Conservation (phyloP, 1,140 invertebrate genomes). For the Lethrus apterus region DNA sequence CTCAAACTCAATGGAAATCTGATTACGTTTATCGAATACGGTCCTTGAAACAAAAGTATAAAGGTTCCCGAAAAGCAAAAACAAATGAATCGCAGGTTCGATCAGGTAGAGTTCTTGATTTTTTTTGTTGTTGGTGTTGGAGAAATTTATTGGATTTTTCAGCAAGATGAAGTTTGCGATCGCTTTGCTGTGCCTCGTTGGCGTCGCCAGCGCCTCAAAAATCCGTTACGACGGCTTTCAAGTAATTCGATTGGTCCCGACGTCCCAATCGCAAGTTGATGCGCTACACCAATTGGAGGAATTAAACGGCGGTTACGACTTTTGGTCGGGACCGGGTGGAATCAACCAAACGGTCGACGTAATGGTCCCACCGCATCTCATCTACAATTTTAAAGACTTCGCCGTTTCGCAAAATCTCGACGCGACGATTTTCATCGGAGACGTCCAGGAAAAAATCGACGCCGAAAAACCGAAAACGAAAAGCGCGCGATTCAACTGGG, state of each 20-base stretch:
- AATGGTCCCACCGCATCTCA: conserved; percentile 36
- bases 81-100: too few relatives aligned
- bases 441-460: conserved; percentile 38
- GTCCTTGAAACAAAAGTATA: too few relatives aligned
- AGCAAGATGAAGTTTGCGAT: too few relatives aligned
- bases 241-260: conserved; percentile 27
- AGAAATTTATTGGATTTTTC: too few relatives aligned
- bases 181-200: too few relatives aligned
- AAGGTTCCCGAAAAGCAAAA: too few relatives aligned
- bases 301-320: conserved; percentile 18
- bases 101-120: too few relatives aligned
- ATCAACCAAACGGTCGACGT: conserved; percentile 31
- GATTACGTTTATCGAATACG: too few relatives aligned
- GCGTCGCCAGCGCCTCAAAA: too few relatives aligned
- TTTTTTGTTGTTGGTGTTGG: too few relatives aligned
- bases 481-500: neutral
- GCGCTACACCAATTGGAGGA: conserved; percentile 23
- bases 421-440: conserved; percentile 31
- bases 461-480: conserved; percentile 18
- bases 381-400: conserved; percentile 24
- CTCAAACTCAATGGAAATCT: too few relatives aligned
- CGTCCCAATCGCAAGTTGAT: conserved; percentile 18
- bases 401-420: conserved; percentile 23
- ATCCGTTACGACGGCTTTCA: conserved; percentile 26
- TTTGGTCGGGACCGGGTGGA: conserved; percentile 23